A percentile compares a stretch with the other conserved stretches of the same genome.
Evolutionary conservation across 2,113 vertebrate genomes (phyloP).

Genomic region (Himantopus leucocephalus): DNA sequence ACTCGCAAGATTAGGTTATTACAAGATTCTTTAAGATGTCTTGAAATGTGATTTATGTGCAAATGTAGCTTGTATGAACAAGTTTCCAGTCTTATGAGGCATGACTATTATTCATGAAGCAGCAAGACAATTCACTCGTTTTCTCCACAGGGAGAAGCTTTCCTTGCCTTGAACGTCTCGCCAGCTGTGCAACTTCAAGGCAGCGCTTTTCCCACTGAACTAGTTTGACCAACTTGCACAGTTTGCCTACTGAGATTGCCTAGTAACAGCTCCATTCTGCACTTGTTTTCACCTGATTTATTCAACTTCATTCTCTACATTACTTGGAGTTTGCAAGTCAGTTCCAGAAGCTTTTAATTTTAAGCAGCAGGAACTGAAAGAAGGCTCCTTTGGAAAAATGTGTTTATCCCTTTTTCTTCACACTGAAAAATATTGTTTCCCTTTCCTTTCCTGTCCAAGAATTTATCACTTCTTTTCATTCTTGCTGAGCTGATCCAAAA

Average conservation of each 20-base stretch:
- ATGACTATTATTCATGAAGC: constrained; percentile 25
- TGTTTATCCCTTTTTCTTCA: background rate
- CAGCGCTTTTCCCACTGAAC: constrained; percentile 17
- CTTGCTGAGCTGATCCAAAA: constrained; percentile 14
- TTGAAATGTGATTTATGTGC: constrained; percentile 16
- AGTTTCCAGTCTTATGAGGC: background rate
- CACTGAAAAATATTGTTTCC: constrained; percentile 40
- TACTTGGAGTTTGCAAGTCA: constrained; percentile 1
- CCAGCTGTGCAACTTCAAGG: constrained; percentile 57
- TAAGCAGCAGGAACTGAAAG: constrained; percentile 62
- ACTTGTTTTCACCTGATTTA: background rate
- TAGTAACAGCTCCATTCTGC: constrained; percentile 59
- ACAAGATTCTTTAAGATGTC: background rate
- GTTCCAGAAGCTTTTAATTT: constrained; percentile 67
- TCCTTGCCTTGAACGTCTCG: background rate
- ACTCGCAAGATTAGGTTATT: background rate
- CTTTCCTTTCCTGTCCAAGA: constrained; percentile 28
- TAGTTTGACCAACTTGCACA: constrained; percentile 56
- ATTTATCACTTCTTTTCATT: constrained; percentile 29
- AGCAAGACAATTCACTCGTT: constrained; percentile 30
- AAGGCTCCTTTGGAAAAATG: constrained; percentile 57
- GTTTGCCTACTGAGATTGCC: constrained; percentile 64
- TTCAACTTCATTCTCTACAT: background rate
- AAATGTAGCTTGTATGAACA: background rate
- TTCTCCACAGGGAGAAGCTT: constrained; percentile 40